Conservation (phyloP, 1,140 invertebrate species). For the Marisa cornuarietis region DNA sequence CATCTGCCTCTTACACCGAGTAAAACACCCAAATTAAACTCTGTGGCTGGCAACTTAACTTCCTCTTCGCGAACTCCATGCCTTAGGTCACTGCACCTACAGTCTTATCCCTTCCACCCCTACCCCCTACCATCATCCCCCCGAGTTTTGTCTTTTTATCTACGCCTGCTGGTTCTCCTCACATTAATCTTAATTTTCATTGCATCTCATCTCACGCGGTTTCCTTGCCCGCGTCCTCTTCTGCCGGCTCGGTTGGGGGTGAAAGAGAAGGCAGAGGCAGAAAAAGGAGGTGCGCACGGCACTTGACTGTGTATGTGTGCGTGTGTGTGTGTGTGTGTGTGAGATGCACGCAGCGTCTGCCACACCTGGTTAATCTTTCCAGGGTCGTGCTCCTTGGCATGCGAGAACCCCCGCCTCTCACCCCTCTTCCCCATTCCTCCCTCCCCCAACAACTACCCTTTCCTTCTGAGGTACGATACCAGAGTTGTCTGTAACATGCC, state of each 20-base stretch:
- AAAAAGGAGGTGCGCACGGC: not conserved
- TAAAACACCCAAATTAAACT: slow-evolving; percentile 2
- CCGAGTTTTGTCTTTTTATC: not conserved
- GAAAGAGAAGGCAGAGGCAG: not conserved
- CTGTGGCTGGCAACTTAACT: not conserved
- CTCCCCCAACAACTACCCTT: not conserved
- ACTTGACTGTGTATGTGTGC: not conserved
- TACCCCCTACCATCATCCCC: not conserved
- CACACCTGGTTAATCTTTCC: not conserved
- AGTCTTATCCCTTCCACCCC: not conserved
- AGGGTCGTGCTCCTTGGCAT: not conserved
- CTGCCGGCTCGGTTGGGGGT: not conserved
- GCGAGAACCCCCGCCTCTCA: not conserved
- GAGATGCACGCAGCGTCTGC: not conserved
- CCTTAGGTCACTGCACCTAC: not conserved
- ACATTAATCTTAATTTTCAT: too few relatives aligned
- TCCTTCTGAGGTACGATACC: too few relatives aligned
- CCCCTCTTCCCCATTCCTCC: not conserved
- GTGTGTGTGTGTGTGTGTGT: too few relatives aligned
- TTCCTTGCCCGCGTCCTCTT: not conserved
- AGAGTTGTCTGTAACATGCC: too few relatives aligned
- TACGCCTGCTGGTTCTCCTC: not conserved
- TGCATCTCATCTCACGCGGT: too few relatives aligned
- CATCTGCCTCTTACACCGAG: not conserved
- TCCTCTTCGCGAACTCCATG: not conserved